Evolutionary conservation across 2,113 vertebrate species (phyloP), one percentile per base, ranked within the genome.

Genomic region (Suricata suricatta): DNA sequence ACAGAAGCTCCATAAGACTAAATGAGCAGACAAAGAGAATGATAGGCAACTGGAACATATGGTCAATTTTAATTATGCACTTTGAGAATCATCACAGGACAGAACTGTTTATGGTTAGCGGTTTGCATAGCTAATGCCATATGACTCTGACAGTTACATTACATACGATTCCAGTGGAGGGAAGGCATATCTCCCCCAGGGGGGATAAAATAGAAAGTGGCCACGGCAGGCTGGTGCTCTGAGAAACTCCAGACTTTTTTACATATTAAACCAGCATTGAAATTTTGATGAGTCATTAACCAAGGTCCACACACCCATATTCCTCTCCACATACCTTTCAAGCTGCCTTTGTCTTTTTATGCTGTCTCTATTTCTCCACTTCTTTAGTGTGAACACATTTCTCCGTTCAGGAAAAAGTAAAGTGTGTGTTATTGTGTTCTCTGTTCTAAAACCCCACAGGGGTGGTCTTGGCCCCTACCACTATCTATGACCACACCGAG

Each of bases 61-160:
- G 31, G 41, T 57, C 35, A 64, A 29, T 21, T 83, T 93, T 66
- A 93, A 41, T 90, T 97, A 96, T 95, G 50, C 27, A 72, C 83
- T 74, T 77, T 92, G 54, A 93, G 31, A 69, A 41, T 60, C 68
- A 44, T 80, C 90, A 8, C 1, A 44, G 33, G 81, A 89, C 17
- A 96, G 72, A 97, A 80, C 15, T 54, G 19, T 41, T 74, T 50
- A 21, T 57, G 60, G 38, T 96, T 47, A 93, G 77, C 29, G 91
- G 35, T 44, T 68, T 87, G 16, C 83, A 95, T 17, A 35, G 79
- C 27, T 92, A 72, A 71, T 44, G 3, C 9, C 82, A 41, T 2
- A 23, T 52, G n/a, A 79, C 74, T 96, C 60, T 69, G 69, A 25
- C 8, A 52, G 23, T 60, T 76, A 41, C 71, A 41, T 57, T 82